Base-by-base conservation (phyloP, 2,113 vertebrate species). In the Malurus alboscapulatus region DNA sequence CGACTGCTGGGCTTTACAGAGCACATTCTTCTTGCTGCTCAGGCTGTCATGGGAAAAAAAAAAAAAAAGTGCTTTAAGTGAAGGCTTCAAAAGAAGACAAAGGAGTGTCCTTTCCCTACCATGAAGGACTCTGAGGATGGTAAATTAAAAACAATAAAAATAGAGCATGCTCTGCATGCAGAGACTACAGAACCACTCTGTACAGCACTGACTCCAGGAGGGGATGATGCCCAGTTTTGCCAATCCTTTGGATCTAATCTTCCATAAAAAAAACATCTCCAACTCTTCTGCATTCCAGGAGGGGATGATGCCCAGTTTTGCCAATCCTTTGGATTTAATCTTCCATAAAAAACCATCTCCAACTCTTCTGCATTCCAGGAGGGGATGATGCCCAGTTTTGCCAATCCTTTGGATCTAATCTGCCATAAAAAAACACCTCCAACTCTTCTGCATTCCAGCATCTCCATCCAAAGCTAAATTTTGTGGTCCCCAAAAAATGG, bases 351-450 rank as follows among this genome's bases (percentile, higher is more conserved):
- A n/a, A n/a, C n/a, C n/a, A n/a, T n/a, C n/a, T n/a, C n/a, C n/a
- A n/a, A n/a, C n/a, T n/a, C n/a, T n/a, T n/a, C n/a, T n/a, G n/a
- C n/a, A n/a, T n/a, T 38, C 0, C 1, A 76, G 19, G 27, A 83
- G 32, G 24, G 25, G 48, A 45, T 0, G 2, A 32, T 45, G 21
- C 21, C 32, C 0, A 2, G 9, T 38, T 45, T 58, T 1, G 2
- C 53, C 61, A 59, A 7, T 24, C 29, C 32, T 83, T 79, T 90
- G 48, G 40, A 54, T 32, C 8, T 32, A 32, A 48, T 69, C 16
- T 81, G 30, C 54, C 1, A 3, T 25, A 36, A 29, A 77, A 45
- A 6, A 14, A 69, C 14, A 53, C 53, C 25, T 25, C 24, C 67
- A 90, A 48, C 19, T 53, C 25, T 67, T 36, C 36, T 53, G 30